Percentiles rank a stretch among this genome's conserved stretches.
Conservation (phyloP, 2,888 invertebrate species). For the Plagodis pulveraria region DNA sequence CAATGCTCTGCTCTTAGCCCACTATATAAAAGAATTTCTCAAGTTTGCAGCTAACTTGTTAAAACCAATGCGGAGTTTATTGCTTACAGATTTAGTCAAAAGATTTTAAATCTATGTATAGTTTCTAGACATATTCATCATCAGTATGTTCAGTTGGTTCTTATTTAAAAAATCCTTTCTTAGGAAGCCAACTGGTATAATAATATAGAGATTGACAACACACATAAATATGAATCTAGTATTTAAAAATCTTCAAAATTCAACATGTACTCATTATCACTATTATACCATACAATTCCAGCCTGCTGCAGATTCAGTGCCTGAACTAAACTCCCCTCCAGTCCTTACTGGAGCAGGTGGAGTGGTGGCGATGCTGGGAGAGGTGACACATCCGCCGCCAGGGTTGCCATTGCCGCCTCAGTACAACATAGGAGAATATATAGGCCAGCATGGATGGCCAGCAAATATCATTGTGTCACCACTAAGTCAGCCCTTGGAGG, state of each 20-base stretch:
- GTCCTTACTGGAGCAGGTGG: constrained; percentile 62
- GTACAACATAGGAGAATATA: constrained; percentile 76
- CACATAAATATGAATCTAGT: too few relatives aligned
- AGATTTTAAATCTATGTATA: too few relatives aligned
- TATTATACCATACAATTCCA: constrained; percentile 48
- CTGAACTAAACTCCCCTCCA: constrained; percentile 71
- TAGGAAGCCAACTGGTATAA: too few relatives aligned
- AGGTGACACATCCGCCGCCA: constrained; percentile 76
- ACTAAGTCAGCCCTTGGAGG: constrained; percentile 79
- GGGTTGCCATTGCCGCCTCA: constrained; percentile 74
- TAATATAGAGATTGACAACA: too few relatives aligned
- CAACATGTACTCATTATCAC: not conserved
- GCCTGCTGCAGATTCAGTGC: constrained; percentile 67
- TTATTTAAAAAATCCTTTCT: too few relatives aligned
- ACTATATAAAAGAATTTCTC: too few relatives aligned
- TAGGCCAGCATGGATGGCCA: constrained; percentile 77
- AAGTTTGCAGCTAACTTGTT: too few relatives aligned
- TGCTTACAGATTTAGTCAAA: too few relatives aligned
- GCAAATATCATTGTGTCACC: constrained; percentile 76
- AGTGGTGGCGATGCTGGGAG: constrained; percentile 68
- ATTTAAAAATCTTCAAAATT: not conserved
- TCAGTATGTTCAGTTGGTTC: too few relatives aligned
- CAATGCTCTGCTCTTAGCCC: too few relatives aligned
- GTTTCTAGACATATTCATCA: too few relatives aligned
- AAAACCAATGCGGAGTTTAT: too few relatives aligned